Percentiles rank a stretch among this genome's conserved stretches.
Evolutionary conservation across 2,113 vertebrate genomes (phyloP).

Genomic region (Dryoscopus gambensis): DNA sequence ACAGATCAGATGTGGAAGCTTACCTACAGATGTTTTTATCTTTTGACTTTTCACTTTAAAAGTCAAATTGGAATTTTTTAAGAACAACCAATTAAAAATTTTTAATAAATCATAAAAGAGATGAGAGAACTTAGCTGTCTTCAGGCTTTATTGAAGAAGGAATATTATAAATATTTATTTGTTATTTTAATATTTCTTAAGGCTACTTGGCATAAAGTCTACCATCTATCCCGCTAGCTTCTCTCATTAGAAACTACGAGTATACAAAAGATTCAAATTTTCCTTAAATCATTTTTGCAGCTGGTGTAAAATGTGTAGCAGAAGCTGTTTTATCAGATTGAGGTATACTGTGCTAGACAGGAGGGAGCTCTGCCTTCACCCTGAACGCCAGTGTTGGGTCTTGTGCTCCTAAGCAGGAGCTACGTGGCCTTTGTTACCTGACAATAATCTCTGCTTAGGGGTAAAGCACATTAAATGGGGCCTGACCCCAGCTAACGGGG

Average conservation of each 20-base stretch:
- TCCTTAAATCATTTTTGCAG: not conserved
- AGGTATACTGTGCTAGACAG: not conserved
- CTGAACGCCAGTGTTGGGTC: not conserved
- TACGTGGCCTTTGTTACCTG: not conserved
- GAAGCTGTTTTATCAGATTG: fast-evolving
- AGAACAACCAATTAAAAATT: conserved; percentile 1
- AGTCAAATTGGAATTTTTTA: not conserved
- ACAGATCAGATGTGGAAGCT: not conserved
- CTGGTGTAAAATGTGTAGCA: not conserved
- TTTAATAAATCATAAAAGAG: not conserved
- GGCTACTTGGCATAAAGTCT: not conserved
- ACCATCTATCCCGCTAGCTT: not conserved
- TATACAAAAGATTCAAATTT: not conserved
- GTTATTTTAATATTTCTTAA: conserved; percentile 13
- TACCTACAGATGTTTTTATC: not conserved
- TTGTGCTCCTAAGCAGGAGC: not conserved
- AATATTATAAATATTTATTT: conserved; percentile 30
- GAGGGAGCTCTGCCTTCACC: not conserved
- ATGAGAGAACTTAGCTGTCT: not conserved
- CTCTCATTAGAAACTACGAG: not conserved
- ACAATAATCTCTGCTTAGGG: not conserved
- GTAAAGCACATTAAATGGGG: not conserved
- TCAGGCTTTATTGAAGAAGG: not conserved
- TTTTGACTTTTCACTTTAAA: conserved; percentile 21
- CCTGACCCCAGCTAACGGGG: not conserved